A percentile compares a stretch with the other conserved stretches of the same genome.
Conservation (phyloP, 2,797 vertebrate genomes). For the Premnoplex brunnescens region DNA sequence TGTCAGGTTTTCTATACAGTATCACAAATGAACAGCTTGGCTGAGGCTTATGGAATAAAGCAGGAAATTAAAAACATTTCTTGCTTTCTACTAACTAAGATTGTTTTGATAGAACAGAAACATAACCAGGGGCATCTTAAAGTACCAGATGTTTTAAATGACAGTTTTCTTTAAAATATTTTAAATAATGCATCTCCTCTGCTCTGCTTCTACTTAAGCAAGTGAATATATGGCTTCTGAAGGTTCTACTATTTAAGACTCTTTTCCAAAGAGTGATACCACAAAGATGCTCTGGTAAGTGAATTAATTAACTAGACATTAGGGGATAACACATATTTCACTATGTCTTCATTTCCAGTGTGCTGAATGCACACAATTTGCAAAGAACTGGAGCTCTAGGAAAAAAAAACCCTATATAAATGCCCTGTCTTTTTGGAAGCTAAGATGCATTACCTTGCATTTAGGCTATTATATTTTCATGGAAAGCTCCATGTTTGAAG, state of each 20-base stretch:
- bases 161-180: neutral
- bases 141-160: neutral
- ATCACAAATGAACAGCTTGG: neutral
- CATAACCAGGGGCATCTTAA: neutral
- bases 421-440: neutral
- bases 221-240: neutral
- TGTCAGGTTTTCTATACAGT: neutral
- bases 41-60: neutral
- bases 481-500: neutral
- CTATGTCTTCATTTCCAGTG: neutral
- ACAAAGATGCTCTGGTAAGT: neutral
- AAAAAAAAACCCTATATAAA: neutral
- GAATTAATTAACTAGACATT: neutral
- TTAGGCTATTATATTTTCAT: neutral
- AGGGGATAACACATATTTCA: neutral
- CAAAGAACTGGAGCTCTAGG: neutral
- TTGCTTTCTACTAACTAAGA: neutral
- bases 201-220: neutral
- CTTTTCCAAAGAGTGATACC: neutral
- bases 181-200: neutral
- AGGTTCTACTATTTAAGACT: neutral
- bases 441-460: neutral
- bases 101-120: neutral
- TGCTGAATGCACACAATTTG: neutral
- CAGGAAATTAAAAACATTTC: conserved; percentile 13